A percentile compares a stretch with the other conserved stretches of the same genome.
These are phyloP conservation scores for Ernsta delagoae DNA, from an alignment of 2,888 invertebrate genomes.

Conservation along the genomic window DNA sequence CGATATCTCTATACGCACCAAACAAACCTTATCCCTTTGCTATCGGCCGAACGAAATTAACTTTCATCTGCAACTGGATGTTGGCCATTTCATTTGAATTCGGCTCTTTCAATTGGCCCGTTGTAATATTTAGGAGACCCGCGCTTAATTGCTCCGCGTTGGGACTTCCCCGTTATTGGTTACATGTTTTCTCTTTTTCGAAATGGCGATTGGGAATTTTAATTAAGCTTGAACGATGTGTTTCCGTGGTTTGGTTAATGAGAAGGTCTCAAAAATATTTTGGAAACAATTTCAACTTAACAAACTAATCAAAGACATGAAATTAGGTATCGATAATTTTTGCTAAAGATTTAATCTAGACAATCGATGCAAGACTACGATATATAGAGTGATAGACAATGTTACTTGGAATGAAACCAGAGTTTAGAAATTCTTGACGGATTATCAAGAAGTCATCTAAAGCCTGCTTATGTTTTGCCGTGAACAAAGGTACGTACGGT, in stretches of 20 bases:
- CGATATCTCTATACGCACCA: too few species aligned
- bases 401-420: too few species aligned
- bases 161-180: not conserved
- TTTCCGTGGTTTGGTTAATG: not conserved
- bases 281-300: not conserved
- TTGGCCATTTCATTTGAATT: conserved; percentile 29
- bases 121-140: conserved; percentile 30
- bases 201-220: not conserved
- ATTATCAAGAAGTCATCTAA: too few species aligned
- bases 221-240: not conserved
- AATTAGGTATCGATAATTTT: too few species aligned
- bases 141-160: conserved; percentile 16
- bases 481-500: too few species aligned
- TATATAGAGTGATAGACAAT: too few species aligned
- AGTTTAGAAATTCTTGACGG: too few species aligned
- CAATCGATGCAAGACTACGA: too few species aligned
- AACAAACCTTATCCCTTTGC: conserved; percentile 4
- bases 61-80: conserved; percentile 45
- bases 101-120: conserved; percentile 26
- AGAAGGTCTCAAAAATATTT: not conserved
- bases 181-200: not conserved
- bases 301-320: too few species aligned
- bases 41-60: conserved; percentile 42
- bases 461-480: too few species aligned
- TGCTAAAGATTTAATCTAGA: too few species aligned